These are phyloP conservation scores for Tangara arthus DNA, from an alignment of 2,797 vertebrate species.

Conservation along the genomic window DNA sequence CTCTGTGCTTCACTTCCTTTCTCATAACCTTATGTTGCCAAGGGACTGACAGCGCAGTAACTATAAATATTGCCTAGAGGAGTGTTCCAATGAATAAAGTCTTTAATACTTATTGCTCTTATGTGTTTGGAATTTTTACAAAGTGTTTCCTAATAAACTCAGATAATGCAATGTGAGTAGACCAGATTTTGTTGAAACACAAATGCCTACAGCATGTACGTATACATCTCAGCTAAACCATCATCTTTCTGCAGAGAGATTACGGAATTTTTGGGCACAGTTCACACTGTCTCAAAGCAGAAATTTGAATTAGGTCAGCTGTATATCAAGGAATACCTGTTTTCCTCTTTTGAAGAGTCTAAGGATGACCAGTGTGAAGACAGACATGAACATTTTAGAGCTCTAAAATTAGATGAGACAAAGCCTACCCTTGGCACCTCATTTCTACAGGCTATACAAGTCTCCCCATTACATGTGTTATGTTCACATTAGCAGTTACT, in stretches of 20 bases:
- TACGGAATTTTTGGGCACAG: neutral
- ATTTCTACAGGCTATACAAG: neutral
- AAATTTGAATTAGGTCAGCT: neutral
- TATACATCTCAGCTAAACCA: neutral
- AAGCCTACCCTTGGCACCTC: neutral
- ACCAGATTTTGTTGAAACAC: neutral
- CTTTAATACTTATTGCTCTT: neutral
- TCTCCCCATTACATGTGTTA: neutral
- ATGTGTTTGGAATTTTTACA: fast-evolving
- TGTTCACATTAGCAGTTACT: neutral
- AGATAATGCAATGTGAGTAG: neutral
- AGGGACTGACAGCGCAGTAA: neutral
- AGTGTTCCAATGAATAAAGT: neutral
- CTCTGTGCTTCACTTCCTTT: neutral
- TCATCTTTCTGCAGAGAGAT: neutral
- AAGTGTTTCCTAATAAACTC: neutral
- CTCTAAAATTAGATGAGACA: neutral
- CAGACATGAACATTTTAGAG: neutral
- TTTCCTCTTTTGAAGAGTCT: neutral
- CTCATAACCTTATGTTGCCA: neutral
- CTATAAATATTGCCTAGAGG: neutral
- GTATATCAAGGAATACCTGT: neutral
- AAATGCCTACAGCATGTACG: neutral
- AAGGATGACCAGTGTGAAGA: neutral
- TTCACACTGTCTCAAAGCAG: neutral